These are phyloP conservation scores for human DNA, from an alignment of 2,113 vertebrate genomes.

Conservation along the genomic window GRCh38 chr12:14466001-14466500, in stretches of 20 bases:
- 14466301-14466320: neutral
- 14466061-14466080: neutral
- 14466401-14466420: neutral
- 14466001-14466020: neutral
- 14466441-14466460: neutral
- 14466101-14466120: neutral
- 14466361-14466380: neutral
- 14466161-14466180: neutral
- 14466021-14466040: neutral
- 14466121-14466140: neutral
- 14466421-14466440: neutral
- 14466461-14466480: neutral
- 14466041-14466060: neutral
- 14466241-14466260: neutral
- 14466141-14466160: neutral
- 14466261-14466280: neutral
- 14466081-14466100: neutral
- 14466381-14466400: neutral
- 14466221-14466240: neutral
- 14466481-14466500: neutral
- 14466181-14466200: neutral
- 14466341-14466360: neutral
- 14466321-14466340: neutral
- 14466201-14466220: slow-evolving; percentile 13
- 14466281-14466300: slow-evolving; percentile 32